Base-by-base conservation (phyloP, 2,888 invertebrate species). In the Phasia obesa region DNA sequence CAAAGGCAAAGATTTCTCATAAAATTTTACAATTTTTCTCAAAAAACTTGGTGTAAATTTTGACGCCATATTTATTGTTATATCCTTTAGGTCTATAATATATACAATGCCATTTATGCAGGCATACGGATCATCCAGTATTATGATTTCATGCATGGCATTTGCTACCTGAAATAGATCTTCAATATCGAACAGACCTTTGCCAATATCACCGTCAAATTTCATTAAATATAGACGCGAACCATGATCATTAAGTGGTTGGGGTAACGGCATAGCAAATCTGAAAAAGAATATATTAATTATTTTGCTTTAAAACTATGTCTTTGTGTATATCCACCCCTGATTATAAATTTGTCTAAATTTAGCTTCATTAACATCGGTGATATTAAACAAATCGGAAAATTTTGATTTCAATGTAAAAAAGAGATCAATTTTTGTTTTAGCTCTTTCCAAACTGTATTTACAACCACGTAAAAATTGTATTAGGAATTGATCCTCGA, bases 1-100 rank as follows among this genome's bases (percentile, higher is more conserved):
- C 13, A 93, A 87, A 0, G 95, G 95, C 74, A 94, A 90, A 0
- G 93, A 94, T 81, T 94, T 93, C 89, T 94, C 93, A 51, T 92
- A 86, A 76, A 92, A 92, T 0, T 92, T 90, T 17, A 93, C 91
- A 44, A 92, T 90, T 87, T 94, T 94, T 87, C 93, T 94, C 38
- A 93, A 92, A 27, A 94, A 85, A 0, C 92, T 89, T 2, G 94
- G 94, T 0, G 94, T 93, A 49, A 90, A 93, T 92, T 86, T 93
- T 93, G 51, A 92, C 90, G 17, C 93, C 88, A 84, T 94, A 25
- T 90, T 92, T 11, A 93, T 86, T 0, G 93, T 92, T 4, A 93
- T 91, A 57, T 92, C 91, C 44, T 92, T 88, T 86, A 94, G 87
- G 87, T 95, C 95, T 17, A 94, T 86, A 31, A 95, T 88, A 15